phyloP scores from a whole-genome alignment of 2,888 invertebrate genomes.

The Pachymerium ferrugineum region DNA sequence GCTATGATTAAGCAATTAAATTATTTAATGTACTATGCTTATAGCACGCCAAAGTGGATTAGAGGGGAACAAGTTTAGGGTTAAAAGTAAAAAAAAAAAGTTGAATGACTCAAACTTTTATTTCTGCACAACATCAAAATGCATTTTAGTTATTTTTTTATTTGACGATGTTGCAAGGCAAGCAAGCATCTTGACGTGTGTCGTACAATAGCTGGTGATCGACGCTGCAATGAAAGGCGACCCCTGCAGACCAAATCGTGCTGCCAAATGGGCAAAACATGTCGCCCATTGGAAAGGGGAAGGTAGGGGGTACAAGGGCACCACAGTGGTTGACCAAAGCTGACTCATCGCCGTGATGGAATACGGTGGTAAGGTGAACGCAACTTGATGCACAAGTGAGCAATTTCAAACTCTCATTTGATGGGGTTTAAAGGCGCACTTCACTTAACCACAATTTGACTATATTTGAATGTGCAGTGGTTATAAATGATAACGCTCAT shows the following conservation, averaged over 20 bases:
- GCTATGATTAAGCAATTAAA: too few species aligned
- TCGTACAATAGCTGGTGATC: too few species aligned
- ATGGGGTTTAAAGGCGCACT: too few species aligned
- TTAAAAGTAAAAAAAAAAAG: not conserved
- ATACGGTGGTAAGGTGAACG: not conserved
- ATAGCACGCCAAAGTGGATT: too few species aligned
- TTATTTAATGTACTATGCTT: too few species aligned
- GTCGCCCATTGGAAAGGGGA: not conserved
- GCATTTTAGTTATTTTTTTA: not conserved
- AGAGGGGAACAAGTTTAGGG: too few species aligned
- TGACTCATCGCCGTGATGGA: not conserved
- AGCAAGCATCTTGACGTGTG: too few species aligned
- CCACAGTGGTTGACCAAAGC: not conserved
- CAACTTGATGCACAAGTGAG: constrained; percentile 2
- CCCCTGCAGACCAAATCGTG: not conserved
- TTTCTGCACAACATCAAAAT: not conserved
- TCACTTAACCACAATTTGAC: too few species aligned
- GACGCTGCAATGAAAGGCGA: not conserved
- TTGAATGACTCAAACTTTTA: too few species aligned
- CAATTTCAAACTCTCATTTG: not conserved
- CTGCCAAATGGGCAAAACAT: not conserved
- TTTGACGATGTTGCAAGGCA: not conserved
- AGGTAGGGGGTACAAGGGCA: not conserved
- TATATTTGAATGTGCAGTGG: not conserved
- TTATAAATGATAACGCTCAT: too few species aligned